A percentile compares a stretch with the other conserved stretches of the same genome.
phyloP scores from a whole-genome alignment of 2,113 vertebrate genomes.

The Galbula dea region DNA sequence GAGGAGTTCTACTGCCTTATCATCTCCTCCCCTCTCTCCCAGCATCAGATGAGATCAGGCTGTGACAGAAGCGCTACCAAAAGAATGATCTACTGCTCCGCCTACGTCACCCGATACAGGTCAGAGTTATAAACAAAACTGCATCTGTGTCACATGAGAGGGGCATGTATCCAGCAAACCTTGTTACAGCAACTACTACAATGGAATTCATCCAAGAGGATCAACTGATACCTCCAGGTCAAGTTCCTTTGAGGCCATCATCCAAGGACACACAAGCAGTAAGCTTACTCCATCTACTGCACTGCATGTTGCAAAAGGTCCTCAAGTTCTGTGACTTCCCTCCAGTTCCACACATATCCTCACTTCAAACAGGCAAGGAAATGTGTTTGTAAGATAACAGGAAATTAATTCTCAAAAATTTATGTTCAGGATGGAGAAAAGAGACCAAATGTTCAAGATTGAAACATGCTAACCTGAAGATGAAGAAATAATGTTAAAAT shows the following conservation, averaged over 20 bases:
- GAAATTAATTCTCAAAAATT: background rate
- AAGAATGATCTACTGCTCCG: background rate
- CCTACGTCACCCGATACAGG: background rate
- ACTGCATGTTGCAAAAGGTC: background rate
- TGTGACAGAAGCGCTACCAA: background rate
- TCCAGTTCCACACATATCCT: background rate
- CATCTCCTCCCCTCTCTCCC: background rate
- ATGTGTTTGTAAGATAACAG: rapidly evolving
- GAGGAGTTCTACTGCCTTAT: background rate
- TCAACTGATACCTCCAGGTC: conserved; percentile 38
- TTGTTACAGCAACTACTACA: conserved; percentile 37
- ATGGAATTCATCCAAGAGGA: conserved; percentile 52
- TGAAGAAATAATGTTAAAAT: background rate
- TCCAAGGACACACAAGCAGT: conserved; percentile 6
- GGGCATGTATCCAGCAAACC: background rate
- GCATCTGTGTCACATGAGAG: conserved; percentile 39
- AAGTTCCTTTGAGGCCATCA: conserved; percentile 28
- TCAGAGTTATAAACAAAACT: conserved; percentile 46
- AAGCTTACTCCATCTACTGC: background rate
- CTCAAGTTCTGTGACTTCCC: background rate
- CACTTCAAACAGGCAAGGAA: background rate
- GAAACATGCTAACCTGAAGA: background rate
- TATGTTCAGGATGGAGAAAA: background rate
- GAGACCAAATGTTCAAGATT: background rate
- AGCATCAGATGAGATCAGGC: background rate